phyloP scores from a whole-genome alignment of 2,113 vertebrate genomes.

The Glareola pratincola region DNA sequence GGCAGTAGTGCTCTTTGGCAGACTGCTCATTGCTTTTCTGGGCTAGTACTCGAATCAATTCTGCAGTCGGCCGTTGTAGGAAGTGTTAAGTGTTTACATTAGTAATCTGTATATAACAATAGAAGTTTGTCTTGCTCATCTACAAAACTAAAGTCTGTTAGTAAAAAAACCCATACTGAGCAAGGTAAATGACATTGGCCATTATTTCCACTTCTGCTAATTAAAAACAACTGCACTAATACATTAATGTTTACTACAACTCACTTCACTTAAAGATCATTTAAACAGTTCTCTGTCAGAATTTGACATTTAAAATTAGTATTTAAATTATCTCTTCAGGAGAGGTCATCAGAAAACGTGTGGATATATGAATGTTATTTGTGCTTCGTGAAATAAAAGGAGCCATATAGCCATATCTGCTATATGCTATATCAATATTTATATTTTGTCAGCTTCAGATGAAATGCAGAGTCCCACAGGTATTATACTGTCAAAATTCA shows the following conservation, averaged over 20 bases:
- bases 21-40: not conserved
- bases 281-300: not conserved
- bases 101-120: slow-evolving; percentile 66
- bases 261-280: slow-evolving; percentile 2
- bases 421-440: slow-evolving; percentile 12
- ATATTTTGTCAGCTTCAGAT: slow-evolving; percentile 15
- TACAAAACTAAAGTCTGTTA: slow-evolving; percentile 56
- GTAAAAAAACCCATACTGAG: slow-evolving; percentile 3
- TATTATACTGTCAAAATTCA: not conserved
- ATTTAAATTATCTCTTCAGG: slow-evolving; percentile 20
- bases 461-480: not conserved
- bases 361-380: not conserved
- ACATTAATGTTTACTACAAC: slow-evolving; percentile 16
- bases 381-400: not conserved
- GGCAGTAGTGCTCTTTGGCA: slow-evolving; percentile 72
- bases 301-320: slow-evolving; percentile 5
- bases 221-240: not conserved
- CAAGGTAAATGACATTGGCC: slow-evolving; percentile 48
- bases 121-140: slow-evolving; percentile 46
- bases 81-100: slow-evolving; percentile 71
- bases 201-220: slow-evolving; percentile 28
- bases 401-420: no score
- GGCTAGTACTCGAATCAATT: slow-evolving; percentile 41
- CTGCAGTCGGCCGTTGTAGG: slow-evolving; percentile 55
- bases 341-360: not conserved